Conservation (phyloP, 2,888 invertebrate species). For the Adineta ricciae region DNA sequence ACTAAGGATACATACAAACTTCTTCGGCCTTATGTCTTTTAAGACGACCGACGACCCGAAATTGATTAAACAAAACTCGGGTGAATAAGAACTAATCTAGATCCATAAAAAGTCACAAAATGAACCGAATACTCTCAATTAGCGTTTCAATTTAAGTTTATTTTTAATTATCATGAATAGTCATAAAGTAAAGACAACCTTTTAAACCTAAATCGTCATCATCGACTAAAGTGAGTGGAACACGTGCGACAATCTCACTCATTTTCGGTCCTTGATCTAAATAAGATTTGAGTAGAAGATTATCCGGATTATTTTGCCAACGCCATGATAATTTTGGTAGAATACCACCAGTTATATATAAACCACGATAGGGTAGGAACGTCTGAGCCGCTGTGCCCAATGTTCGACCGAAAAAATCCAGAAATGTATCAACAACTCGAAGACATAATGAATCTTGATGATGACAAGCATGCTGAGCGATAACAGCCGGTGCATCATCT, state of each 20-base stretch:
- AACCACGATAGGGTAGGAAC: conserved; percentile 1
- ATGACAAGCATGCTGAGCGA: not conserved
- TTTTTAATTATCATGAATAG: not conserved
- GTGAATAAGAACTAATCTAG: no score
- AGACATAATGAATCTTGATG: not conserved
- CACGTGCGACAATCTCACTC: not conserved
- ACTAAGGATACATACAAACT: not conserved
- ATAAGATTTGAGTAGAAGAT: not conserved
- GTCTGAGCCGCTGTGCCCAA: conserved; percentile 11
- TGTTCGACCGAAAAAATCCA: conserved; percentile 16
- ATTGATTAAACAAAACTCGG: no score
- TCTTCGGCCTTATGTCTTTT: no score
- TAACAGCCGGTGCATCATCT: not conserved
- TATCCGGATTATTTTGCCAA: not conserved
- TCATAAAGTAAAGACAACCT: conserved; percentile 9
- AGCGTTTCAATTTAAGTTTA: no score
- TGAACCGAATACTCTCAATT: no score
- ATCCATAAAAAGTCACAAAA: no score
- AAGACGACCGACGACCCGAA: no score
- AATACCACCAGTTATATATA: conserved; percentile 19
- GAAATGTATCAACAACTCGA: not conserved
- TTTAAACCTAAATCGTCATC: conserved; percentile 10
- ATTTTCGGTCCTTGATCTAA: conserved; percentile 17
- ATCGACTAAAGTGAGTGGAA: not conserved
- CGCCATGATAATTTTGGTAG: conserved; percentile 1